Evolutionary conservation across 2,113 vertebrate genomes (phyloP).

Genomic region (Lepus americanus): DNA sequence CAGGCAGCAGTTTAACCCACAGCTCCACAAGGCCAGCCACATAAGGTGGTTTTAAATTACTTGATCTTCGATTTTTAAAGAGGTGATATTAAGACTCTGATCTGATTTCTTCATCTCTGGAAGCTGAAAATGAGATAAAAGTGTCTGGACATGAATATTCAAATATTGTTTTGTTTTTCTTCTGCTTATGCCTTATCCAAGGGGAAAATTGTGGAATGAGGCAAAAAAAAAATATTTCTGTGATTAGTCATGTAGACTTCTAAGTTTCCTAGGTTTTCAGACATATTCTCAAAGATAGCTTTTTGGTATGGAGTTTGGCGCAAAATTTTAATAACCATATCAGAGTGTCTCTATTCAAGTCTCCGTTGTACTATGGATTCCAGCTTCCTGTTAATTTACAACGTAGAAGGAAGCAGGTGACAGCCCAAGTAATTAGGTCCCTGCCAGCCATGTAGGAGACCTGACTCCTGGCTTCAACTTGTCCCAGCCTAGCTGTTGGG

Average conservation of each 20-base stretch:
- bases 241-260: not conserved
- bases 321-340: too few relatives aligned
- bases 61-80: not conserved
- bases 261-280: not conserved
- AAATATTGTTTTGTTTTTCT: not conserved
- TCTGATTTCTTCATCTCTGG: not conserved
- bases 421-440: too few relatives aligned
- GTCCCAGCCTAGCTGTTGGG: too few relatives aligned
- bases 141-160: not conserved
- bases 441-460: too few relatives aligned
- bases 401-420: too few relatives aligned
- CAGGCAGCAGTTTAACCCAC: too few relatives aligned
- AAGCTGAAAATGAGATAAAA: not conserved
- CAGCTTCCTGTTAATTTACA: too few relatives aligned
- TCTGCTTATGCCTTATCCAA: not conserved
- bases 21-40: too few relatives aligned
- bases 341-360: too few relatives aligned
- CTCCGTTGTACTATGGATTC: too few relatives aligned
- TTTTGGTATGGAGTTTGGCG: too few relatives aligned
- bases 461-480: too few relatives aligned
- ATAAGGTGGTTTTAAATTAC: not conserved
- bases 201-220: constrained; percentile 5
- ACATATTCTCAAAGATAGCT: not conserved
- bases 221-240: fast-evolving
- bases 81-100: not conserved